Base-by-base conservation (phyloP, 2,888 invertebrate genomes). In the Dermolepida albohirtum region DNA sequence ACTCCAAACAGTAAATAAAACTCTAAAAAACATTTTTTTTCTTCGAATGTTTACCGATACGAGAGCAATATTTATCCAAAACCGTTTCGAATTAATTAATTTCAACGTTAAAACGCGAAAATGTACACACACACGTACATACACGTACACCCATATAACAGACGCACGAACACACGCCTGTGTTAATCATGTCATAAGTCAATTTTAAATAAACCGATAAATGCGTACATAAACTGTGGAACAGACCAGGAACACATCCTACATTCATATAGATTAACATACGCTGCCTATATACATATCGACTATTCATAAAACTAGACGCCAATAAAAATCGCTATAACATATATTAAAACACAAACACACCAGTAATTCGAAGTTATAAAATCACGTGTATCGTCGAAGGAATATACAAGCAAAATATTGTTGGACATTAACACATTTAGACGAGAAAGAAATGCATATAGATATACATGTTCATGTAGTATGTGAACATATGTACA, bases 161-260 rank as follows among this genome's bases (percentile, higher is more conserved):
- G 2, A 34, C 34, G 34, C 10, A 34, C 34, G 8, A 6, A 10
- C 34, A 34, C 34, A 62, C 34, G 34, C 59, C 22, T 34, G 39
- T 34, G 59, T 12, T 62, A 62, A 62, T 62, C 16, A 62, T 62
- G 59, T 62, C 59, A 47, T 62, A 62, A 62, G 59, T 47, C 59
- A 66, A 57, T 59, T 66, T 66, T 66, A 66, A 66, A 66, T 59
- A 66, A 66, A 66, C 66, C 50, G 39, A 59, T 66, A 66, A 66
- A 66, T 57, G 34, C 34, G 8, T 34, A 59, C 41, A 66, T 66
- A 66, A 66, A 66, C 66, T 54, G 14, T 2, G 22, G 17, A 66
- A 39, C 59, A 29, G 22, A 34, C 34, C 40, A 44, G 34, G 29
- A 49, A 54, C 41, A 49, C 66, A 52, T 39, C 11, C 27, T 29